A percentile compares a stretch with the other conserved stretches of the same genome.
These are phyloP conservation scores for Oryzias woworae DNA, from an alignment of 2,113 vertebrate species.

Conservation along the genomic window DNA sequence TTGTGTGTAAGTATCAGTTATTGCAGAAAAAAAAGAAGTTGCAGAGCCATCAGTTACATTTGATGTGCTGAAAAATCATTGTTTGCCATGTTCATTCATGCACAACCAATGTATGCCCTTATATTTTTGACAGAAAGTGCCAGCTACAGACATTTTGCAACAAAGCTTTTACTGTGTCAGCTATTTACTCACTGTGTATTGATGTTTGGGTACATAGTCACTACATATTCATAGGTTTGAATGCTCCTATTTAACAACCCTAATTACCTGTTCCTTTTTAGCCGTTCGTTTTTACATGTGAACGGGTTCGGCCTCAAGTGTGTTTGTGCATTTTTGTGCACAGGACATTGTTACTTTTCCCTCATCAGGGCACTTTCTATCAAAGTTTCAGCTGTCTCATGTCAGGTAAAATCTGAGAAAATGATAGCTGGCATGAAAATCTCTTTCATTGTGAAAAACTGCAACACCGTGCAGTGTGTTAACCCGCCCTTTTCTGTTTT, in stretches of 20 bases:
- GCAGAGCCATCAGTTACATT: constrained; percentile 57
- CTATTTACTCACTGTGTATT: constrained; percentile 65
- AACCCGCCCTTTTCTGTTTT: constrained; percentile 37
- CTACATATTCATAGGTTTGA: constrained; percentile 63
- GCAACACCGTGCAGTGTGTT: constrained; percentile 39
- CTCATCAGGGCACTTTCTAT: constrained; percentile 20
- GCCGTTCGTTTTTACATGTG: constrained; percentile 15
- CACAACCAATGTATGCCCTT: constrained; percentile 57
- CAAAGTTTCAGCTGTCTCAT: constrained; percentile 44
- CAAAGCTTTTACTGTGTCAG: constrained; percentile 47
- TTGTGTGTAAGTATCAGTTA: constrained; percentile 68
- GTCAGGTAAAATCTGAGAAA: constrained; percentile 23
- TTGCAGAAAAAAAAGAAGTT: constrained; percentile 28
- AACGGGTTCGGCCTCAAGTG: constrained; percentile 14
- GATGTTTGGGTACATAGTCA: constrained; percentile 61
- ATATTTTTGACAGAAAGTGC: constrained; percentile 68
- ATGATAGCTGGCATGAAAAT: constrained; percentile 28
- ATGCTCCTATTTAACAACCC: constrained; percentile 50
- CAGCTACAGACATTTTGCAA: constrained; percentile 54
- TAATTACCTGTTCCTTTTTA: constrained; percentile 26
- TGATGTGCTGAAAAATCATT: constrained; percentile 49
- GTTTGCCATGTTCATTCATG: constrained; percentile 56
- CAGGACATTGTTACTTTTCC: constrained; percentile 24
- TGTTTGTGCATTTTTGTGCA: constrained; percentile 37
- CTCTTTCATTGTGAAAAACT: constrained; percentile 59